phyloP scores from a whole-genome alignment of 2,888 invertebrate species.

The Cataglyphis rosenhaueri region DNA sequence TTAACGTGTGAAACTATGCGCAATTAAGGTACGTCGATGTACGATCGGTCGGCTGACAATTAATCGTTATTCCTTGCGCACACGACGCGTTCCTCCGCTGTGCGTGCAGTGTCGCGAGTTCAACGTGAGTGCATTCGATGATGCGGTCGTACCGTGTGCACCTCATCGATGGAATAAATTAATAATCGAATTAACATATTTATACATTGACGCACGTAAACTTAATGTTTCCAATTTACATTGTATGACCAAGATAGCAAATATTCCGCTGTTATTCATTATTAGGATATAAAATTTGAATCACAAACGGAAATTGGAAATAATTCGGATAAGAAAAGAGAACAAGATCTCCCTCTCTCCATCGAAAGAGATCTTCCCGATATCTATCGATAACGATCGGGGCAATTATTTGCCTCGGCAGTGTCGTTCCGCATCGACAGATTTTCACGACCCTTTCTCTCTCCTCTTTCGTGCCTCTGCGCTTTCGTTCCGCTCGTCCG shows the following conservation, averaged over 20 bases:
- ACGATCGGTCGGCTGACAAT: not conserved
- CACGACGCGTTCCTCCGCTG: not conserved
- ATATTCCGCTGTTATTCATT: not conserved
- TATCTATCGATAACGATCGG: constrained; percentile 24
- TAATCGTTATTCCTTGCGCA: constrained; percentile 4
- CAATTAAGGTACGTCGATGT: constrained; percentile 2
- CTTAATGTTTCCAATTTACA: not conserved
- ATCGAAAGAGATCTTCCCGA: not conserved
- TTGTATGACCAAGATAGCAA: not conserved
- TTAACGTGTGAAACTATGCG: not conserved
- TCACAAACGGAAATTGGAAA: not conserved
- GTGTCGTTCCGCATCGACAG: constrained; percentile 44
- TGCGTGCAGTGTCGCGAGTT: not conserved
- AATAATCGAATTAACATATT: constrained; percentile 16
- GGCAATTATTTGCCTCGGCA: constrained; percentile 47
- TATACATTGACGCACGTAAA: not conserved
- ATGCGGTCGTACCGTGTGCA: not conserved
- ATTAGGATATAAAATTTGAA: not conserved
- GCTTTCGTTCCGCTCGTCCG: constrained; percentile 43
- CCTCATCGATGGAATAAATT: not conserved
- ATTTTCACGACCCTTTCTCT: constrained; percentile 44
- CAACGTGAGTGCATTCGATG: constrained; percentile 20
- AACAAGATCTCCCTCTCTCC: not conserved
- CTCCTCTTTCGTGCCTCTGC: constrained; percentile 19
- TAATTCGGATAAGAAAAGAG: not conserved